A percentile compares a stretch with the other conserved stretches of the same genome.
phyloP scores from a whole-genome alignment of 2,797 vertebrate species.

The Channallabes apus region DNA sequence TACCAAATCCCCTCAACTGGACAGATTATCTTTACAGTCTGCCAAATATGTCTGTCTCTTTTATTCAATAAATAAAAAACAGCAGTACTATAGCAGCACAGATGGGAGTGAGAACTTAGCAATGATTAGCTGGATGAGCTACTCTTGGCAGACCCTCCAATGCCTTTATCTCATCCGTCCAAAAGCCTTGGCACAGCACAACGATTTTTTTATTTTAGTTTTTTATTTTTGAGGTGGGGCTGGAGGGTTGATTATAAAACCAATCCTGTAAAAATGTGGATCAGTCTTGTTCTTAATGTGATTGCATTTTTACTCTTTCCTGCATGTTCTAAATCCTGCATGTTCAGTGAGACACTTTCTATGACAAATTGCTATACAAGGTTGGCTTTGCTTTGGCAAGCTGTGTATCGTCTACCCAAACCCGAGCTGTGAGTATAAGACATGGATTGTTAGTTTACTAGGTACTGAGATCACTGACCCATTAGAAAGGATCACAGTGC shows the following conservation, averaged over 20 bases:
- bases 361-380: slow-evolving; percentile 11
- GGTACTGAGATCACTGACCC: slow-evolving; percentile 37
- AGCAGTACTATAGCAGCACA: not conserved
- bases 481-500: slow-evolving; percentile 25
- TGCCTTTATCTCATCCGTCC: not conserved
- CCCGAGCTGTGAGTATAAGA: slow-evolving; percentile 30
- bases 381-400: slow-evolving; percentile 1
- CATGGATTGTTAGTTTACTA: slow-evolving; percentile 28
- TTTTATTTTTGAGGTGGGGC: not conserved
- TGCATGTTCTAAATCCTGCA: not conserved
- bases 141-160: not conserved
- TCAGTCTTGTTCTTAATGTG: not conserved
- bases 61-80: not conserved
- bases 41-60: not conserved
- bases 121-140: slow-evolving; percentile 11
- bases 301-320: not conserved
- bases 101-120: slow-evolving; percentile 9
- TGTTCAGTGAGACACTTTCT: not conserved
- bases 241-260: not conserved
- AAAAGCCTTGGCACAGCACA: not conserved
- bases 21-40: not conserved
- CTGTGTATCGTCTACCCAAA: slow-evolving; percentile 1
- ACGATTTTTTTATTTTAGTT: no score
- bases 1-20: not conserved
- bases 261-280: not conserved